These are phyloP conservation scores for Agonopterix subpropinquella DNA, from an alignment of 2,888 invertebrate species.

Conservation along the genomic window DNA sequence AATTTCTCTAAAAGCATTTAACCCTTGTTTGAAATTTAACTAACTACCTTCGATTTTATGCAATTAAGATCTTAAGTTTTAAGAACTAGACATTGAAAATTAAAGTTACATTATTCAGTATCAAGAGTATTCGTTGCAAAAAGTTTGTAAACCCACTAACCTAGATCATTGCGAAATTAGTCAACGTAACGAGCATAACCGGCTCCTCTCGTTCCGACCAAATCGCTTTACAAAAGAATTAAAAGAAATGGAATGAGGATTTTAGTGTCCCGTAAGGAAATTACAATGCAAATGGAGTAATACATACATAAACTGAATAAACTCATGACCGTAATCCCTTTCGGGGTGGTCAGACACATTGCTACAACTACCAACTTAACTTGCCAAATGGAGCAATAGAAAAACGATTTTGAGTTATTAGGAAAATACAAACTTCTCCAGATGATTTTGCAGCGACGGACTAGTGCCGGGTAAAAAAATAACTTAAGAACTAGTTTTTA, in stretches of 20 bases:
- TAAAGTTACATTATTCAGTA: slow-evolving; percentile 7
- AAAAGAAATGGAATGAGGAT: slow-evolving; percentile 4
- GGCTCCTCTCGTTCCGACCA: slow-evolving; percentile 5
- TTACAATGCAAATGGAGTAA: neutral
- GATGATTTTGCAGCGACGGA: too few species aligned
- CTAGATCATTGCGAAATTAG: slow-evolving; percentile 27
- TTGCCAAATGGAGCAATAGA: too few species aligned
- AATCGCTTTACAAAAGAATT: neutral
- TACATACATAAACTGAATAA: too few species aligned
- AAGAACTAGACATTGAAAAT: slow-evolving; percentile 2
- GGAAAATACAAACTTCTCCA: neutral
- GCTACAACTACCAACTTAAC: too few species aligned
- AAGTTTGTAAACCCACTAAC: slow-evolving; percentile 30
- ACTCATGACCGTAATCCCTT: too few species aligned
- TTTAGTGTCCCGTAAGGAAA: slow-evolving; percentile 6
- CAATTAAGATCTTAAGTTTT: too few species aligned
- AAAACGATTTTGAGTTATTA: neutral
- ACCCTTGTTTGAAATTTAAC: neutral
- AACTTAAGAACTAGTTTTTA: too few species aligned
- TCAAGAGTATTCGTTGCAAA: slow-evolving; percentile 18
- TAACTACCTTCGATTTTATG: too few species aligned
- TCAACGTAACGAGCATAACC: slow-evolving; percentile 17
- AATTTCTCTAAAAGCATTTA: neutral
- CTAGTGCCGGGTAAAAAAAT: too few species aligned
- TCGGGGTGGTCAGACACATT: too few species aligned